Evolutionary conservation across 2,113 vertebrate species (phyloP).

Genomic region (Amia ocellicauda): DNA sequence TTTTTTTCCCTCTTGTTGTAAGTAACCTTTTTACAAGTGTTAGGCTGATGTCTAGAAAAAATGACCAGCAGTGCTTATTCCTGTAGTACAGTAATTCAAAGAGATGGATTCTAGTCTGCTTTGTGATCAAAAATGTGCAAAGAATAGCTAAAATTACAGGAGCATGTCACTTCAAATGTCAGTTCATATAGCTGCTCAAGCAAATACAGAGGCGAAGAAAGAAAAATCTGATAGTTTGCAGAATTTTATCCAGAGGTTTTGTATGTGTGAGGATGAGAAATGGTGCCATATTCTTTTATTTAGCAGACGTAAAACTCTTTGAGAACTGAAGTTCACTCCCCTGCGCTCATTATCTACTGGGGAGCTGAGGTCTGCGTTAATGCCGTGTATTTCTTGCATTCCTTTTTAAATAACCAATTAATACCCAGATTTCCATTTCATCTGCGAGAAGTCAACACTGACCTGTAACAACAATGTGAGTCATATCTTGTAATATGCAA

Average conservation of each 20-base stretch:
- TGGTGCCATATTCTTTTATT: not conserved
- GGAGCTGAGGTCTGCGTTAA: not conserved
- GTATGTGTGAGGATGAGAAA: conserved; percentile 1
- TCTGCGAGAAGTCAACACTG: no score
- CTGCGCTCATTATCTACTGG: not conserved
- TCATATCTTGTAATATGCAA: no score
- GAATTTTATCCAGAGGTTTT: conserved; percentile 9
- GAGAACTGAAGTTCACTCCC: not conserved
- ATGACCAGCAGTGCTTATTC: conserved; percentile 45
- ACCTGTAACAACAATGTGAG: no score
- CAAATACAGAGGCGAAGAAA: conserved; percentile 25
- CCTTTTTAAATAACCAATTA: not conserved
- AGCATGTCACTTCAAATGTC: conserved; percentile 49
- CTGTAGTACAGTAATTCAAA: conserved; percentile 42
- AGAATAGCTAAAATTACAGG: conserved; percentile 49
- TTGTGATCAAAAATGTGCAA: conserved; percentile 48
- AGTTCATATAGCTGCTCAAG: conserved; percentile 37
- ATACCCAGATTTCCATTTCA: not conserved
- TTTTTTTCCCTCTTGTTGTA: conserved; percentile 22
- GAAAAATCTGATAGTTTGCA: conserved; percentile 35
- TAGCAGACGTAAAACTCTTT: no score
- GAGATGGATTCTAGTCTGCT: conserved; percentile 46
- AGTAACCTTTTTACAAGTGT: conserved; percentile 38
- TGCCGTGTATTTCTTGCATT: not conserved
- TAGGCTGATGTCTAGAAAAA: conserved; percentile 27